Evolutionary conservation across 2,888 invertebrate species (phyloP).

Genomic region (Oligia fasciuncula): DNA sequence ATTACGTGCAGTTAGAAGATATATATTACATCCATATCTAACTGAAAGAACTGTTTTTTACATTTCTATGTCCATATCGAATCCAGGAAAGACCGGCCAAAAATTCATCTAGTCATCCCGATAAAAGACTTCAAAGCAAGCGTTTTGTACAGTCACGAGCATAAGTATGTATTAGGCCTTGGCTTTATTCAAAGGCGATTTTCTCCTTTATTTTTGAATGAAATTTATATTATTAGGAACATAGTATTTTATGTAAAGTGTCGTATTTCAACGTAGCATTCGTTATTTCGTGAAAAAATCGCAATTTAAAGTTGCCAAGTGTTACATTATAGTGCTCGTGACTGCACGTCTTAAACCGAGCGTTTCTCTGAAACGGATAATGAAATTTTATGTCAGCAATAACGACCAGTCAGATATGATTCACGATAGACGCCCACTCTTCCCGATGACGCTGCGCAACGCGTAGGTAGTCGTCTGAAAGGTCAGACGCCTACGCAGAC

Average conservation of each 20-base stretch:
- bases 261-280: too few species aligned
- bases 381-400: conserved; percentile 15
- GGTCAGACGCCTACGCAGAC: conserved; percentile 45
- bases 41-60: too few species aligned
- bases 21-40: too few species aligned
- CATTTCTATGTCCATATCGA: not conserved
- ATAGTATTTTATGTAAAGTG: too few species aligned
- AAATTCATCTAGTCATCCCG: not conserved
- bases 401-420: not conserved
- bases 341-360: not conserved
- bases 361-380: conserved; percentile 4
- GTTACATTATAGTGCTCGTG: too few species aligned
- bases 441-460: conserved; percentile 27
- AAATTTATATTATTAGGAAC: too few species aligned
- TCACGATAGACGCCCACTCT: conserved; percentile 25
- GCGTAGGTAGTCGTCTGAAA: conserved; percentile 15
- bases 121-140: not conserved
- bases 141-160: not conserved
- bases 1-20: not conserved
- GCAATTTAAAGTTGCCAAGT: too few species aligned
- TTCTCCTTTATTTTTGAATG: too few species aligned
- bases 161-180: too few species aligned
- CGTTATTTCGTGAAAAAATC: too few species aligned
- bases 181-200: too few species aligned
- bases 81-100: not conserved